Conservation (phyloP, 1,140 invertebrate genomes). For the Acarapis woodi region DNA sequence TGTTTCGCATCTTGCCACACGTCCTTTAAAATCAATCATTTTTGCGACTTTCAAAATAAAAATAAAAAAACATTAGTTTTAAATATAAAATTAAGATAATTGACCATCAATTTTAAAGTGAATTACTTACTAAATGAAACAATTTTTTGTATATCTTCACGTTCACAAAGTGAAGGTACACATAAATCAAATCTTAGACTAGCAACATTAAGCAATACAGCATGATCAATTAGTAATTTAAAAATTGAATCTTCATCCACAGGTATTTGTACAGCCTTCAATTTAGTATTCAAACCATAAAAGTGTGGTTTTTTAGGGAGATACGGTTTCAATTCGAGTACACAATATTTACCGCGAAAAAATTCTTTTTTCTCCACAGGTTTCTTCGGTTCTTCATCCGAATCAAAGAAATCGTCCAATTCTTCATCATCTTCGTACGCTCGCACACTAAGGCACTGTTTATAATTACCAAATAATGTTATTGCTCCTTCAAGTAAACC, state of each 20-base stretch:
- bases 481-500: slow-evolving; percentile 12
- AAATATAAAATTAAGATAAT: not conserved
- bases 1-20: slow-evolving; percentile 8
- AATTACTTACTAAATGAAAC: slow-evolving; percentile 5
- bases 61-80: not conserved
- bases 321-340: slow-evolving; percentile 9
- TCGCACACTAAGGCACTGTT: slow-evolving; percentile 11
- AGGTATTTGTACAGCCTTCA: slow-evolving; percentile 1
- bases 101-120: not conserved
- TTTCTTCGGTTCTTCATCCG: slow-evolving; percentile 43
- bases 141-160: slow-evolving; percentile 13
- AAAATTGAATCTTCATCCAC: slow-evolving; percentile 5
- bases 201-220: slow-evolving; percentile 14
- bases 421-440: slow-evolving; percentile 35
- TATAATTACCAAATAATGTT: slow-evolving; percentile 11
- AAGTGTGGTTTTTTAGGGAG: slow-evolving; percentile 11
- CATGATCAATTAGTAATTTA: slow-evolving; percentile 7
- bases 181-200: slow-evolving; percentile 13
- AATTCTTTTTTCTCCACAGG: slow-evolving; percentile 7
- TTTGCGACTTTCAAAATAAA: slow-evolving; percentile 3
- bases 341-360: slow-evolving; percentile 12
- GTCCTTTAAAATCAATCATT: slow-evolving; percentile 6
- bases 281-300: slow-evolving; percentile 8
- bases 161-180: slow-evolving; percentile 14
- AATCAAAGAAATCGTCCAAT: slow-evolving; percentile 64